Base-by-base conservation (phyloP, 2,113 vertebrate species). In the Daubentonia madagascariensis region DNA sequence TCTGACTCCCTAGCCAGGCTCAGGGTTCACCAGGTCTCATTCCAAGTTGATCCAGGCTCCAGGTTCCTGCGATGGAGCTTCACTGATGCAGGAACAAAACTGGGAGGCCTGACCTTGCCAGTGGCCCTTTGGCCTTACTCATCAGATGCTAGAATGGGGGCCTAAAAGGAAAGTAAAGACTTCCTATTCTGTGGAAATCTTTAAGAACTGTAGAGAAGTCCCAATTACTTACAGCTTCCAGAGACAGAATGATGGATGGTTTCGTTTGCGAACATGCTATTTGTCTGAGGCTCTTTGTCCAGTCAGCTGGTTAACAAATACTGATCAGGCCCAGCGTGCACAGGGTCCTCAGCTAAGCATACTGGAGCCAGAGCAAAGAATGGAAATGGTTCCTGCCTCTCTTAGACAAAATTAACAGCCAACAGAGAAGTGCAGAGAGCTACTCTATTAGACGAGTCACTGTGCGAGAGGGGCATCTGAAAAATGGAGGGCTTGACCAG, bases 381-480 rank as follows among this genome's bases (percentile, higher is more conserved):
- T 37, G 73, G 89, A 59, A 89, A 87, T 6, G 90, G 59, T 92
- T 80, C 50, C 16, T 94, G 61, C 52, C 22, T 48, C 63, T 73
- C 84, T 81, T 37, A 96, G 61, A 81, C n/a, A 89, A 94, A 96
- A 97, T 94, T 79, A 96, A 81, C 32, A 96, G 48, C 50, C 5
- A 4, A 61, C 22, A 93, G 85, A 81, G 52, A 43, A 12, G 11
- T 35, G 63, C 5, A 45, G 72, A 85, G 70, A 78, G 20, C 78
- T 8, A 63, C 37, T 89, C 61, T 50, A 85, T n/a, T 40, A 88
- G 12, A 48, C 18, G 35, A 89, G 59, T 45, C 28, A 70, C 72
- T 63, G 1, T 67, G 20, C 22, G 12, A 35, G 37, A 78, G 18
- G 57, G n/a, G 57, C 22, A 75, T 30, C 48, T 93, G 70, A 92